These are phyloP conservation scores for Amyelois transitella DNA, from an alignment of 1,140 invertebrate species.

Conservation along the genomic window DNA sequence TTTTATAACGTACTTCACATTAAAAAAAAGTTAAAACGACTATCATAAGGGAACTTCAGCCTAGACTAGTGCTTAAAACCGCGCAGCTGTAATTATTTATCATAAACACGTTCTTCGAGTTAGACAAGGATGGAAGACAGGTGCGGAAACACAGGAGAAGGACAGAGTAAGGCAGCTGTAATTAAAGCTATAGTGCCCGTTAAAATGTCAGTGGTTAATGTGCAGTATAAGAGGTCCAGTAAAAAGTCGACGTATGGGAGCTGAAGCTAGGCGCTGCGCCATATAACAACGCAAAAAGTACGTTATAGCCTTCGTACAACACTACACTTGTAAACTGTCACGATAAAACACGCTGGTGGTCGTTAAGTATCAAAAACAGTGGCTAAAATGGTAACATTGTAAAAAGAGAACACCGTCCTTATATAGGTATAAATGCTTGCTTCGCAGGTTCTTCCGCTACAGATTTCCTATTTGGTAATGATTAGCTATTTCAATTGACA, in stretches of 20 bases:
- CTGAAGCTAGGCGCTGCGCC: neutral
- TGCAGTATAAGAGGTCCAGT: constrained; percentile 27
- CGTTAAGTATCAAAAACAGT: neutral
- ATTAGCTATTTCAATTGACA: neutral
- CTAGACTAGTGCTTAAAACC: neutral
- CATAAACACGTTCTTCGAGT: constrained; percentile 14
- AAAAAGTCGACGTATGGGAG: constrained; percentile 25
- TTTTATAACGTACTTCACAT: neutral
- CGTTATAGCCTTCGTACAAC: neutral
- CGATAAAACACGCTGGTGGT: neutral
- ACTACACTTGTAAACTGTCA: neutral
- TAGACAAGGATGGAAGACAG: constrained; percentile 14
- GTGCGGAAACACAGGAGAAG: constrained; percentile 7
- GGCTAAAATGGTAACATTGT: neutral
- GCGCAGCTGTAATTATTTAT: constrained; percentile 18
- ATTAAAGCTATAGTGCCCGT: constrained; percentile 43
- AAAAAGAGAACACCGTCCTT: neutral
- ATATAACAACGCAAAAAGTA: neutral
- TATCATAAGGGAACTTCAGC: neutral
- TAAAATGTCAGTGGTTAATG: constrained; percentile 52
- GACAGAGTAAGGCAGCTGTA: constrained; percentile 23
- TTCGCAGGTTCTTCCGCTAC: neutral
- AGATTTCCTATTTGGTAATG: neutral
- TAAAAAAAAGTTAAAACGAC: neutral
- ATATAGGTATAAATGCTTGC: neutral